Evolutionary conservation across 2,888 invertebrate species (phyloP), one percentile per base, ranked within the genome.

Genomic region (Pyrrhosoma nymphula): DNA sequence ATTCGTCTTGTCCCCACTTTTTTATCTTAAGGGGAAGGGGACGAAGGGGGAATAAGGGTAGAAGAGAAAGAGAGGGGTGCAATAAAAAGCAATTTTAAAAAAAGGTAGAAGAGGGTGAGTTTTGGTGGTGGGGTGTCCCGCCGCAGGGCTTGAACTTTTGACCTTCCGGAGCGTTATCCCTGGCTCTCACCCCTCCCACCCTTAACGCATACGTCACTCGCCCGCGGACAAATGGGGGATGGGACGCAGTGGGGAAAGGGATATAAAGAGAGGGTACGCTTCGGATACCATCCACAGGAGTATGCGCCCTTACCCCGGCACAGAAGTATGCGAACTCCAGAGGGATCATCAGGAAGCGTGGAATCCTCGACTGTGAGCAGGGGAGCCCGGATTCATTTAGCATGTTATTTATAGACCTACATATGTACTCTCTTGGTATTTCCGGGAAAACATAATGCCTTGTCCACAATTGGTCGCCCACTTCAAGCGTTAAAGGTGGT

Each of bases 61-160:
- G 69, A 26, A 69, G 69, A 26, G n/a, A 69, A 12, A 26, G 23
- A 26, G 26, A 4, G 23, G 23, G 69, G 26, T 3, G 23, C 20
- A 18, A 26, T 23, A 12, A 26, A 20, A 12, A 69, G 23, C 1
- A 26, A 26, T 0, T 1, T 8, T 2, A 69, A 69, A 69, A 26
- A 26, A n/a, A 10, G 69, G 23, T 16, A 69, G 18, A 69, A 69
- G 1, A 69, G 26, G 18, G n/a, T 12, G 18, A n/a, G n/a, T 16
- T 20, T 16, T 60, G 20, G 18, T 16, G 60, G 16, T 1, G 26
- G 26, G 23, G 20, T 12, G 1, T 23, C 69, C 26, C 69, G 69
- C 26, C 69, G 69, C 69, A 69, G 26, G 69, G 69, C 69, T 69
- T 69, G 69, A 69, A 69, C 69, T 69, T 69, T 69, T 69, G 69